phyloP scores from a whole-genome alignment of 2,113 vertebrate genomes.

The Chauna torquata region DNA sequence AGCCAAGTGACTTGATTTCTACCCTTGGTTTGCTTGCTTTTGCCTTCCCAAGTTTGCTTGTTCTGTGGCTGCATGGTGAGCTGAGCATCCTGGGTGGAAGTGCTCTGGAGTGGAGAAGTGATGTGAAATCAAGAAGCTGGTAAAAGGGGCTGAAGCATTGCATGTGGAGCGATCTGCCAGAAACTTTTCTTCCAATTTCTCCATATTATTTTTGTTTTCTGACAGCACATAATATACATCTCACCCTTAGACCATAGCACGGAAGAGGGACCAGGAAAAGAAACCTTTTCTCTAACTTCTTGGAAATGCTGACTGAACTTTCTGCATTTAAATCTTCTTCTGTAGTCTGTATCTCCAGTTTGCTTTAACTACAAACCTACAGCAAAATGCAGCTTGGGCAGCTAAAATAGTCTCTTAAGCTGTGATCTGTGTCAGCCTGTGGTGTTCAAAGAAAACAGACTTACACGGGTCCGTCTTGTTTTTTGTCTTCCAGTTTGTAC shows the following conservation, averaged over 20 bases:
- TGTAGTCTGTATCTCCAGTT: not conserved
- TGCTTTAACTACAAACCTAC: not conserved
- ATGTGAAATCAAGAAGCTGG: too few species aligned
- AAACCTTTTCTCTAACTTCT: not conserved
- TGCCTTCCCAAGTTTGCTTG: not conserved
- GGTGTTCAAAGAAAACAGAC: not conserved
- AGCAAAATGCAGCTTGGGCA: not conserved
- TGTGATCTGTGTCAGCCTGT: not conserved
- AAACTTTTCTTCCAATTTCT: not conserved
- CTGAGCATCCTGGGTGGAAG: not conserved
- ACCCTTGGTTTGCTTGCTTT: not conserved
- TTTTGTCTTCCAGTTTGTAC: conserved; percentile 86
- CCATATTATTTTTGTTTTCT: not conserved
- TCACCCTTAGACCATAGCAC: not conserved
- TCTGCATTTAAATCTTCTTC: not conserved
- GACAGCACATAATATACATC: accelerated
- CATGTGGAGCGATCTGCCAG: too few species aligned
- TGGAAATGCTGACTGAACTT: not conserved
- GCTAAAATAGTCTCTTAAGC: not conserved
- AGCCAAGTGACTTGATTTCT: not conserved
- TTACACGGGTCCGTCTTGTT: not conserved
- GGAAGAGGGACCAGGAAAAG: not conserved
- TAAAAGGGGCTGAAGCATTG: not conserved
- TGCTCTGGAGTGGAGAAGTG: not conserved
- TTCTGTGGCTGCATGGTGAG: not conserved